Conservation (phyloP, 2,113 vertebrate genomes). For the Heterotilapia buettikoferi region DNA sequence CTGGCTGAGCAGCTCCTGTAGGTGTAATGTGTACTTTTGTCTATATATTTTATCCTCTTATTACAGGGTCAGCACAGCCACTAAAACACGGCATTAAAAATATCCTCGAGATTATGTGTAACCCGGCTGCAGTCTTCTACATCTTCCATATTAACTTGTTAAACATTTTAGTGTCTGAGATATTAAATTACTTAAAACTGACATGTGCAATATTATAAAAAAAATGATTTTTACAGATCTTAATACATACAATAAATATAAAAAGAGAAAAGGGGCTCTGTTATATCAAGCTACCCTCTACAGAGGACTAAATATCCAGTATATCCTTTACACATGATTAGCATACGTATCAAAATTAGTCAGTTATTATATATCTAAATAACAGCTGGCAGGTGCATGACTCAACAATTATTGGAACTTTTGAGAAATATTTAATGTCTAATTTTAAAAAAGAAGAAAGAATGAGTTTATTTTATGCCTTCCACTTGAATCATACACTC, state of each 20-base stretch:
- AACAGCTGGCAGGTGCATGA: not conserved
- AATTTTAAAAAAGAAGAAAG: not conserved
- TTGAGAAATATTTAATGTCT: not conserved
- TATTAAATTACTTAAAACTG: not conserved
- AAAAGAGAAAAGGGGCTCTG: not conserved
- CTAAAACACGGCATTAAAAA: not conserved
- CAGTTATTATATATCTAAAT: not conserved
- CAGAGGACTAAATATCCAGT: not conserved
- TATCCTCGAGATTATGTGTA: not conserved
- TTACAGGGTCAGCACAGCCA: not conserved
- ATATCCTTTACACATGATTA: not conserved
- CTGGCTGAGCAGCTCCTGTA: not conserved
- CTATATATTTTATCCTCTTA: not conserved
- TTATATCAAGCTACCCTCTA: not conserved
- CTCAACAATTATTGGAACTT: not conserved
- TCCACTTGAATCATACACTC: not conserved
- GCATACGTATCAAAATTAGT: not conserved
- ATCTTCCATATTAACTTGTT: not conserved
- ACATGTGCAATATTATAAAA: not conserved
- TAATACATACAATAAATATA: not conserved
- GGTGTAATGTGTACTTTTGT: not conserved
- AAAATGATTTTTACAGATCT: fast-evolving
- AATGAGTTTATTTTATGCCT: not conserved
- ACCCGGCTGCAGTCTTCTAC: not conserved
- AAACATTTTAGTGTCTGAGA: not conserved